Evolutionary conservation across 2,113 vertebrate genomes (phyloP).

Genomic region (Dunckerocampus dactyliophorus): DNA sequence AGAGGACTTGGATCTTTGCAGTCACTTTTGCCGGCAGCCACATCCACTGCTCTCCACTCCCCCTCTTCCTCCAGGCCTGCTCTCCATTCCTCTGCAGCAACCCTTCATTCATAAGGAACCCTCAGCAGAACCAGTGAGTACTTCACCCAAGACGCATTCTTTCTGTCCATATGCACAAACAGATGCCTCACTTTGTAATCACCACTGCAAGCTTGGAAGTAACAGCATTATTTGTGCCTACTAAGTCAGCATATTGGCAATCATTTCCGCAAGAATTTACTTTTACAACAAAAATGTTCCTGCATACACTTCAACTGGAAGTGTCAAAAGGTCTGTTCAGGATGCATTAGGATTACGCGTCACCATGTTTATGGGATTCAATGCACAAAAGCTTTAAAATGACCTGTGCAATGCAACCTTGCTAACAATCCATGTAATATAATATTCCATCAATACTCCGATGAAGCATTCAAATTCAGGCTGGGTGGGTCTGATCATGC

Average conservation of each 20-base stretch:
- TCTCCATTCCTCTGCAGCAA: slow-evolving; percentile 53
- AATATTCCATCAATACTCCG: too few species aligned
- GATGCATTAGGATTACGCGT: background rate
- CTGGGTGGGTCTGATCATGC: too few species aligned
- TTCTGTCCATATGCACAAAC: background rate
- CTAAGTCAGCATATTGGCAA: background rate
- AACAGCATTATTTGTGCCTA: slow-evolving; percentile 1
- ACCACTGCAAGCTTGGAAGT: background rate
- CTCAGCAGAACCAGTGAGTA: slow-evolving; percentile 64
- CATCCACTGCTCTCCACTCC: slow-evolving; percentile 67
- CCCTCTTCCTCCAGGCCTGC: slow-evolving; percentile 53
- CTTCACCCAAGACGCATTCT: slow-evolving; percentile 16
- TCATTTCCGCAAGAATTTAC: background rate
- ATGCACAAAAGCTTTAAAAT: too few species aligned
- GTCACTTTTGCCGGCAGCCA: slow-evolving; percentile 78
- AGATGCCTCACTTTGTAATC: background rate
- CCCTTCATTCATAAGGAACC: slow-evolving; percentile 54
- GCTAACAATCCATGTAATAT: too few species aligned
- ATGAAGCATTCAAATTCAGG: too few species aligned
- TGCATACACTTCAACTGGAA: background rate
- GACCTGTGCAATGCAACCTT: too few species aligned
- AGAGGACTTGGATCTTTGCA: slow-evolving; percentile 72
- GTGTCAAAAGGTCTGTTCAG: background rate
- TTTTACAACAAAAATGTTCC: background rate
- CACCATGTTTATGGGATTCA: background rate